These are phyloP conservation scores for Thecophora atra DNA, from an alignment of 2,888 invertebrate genomes.

Conservation along the genomic window DNA sequence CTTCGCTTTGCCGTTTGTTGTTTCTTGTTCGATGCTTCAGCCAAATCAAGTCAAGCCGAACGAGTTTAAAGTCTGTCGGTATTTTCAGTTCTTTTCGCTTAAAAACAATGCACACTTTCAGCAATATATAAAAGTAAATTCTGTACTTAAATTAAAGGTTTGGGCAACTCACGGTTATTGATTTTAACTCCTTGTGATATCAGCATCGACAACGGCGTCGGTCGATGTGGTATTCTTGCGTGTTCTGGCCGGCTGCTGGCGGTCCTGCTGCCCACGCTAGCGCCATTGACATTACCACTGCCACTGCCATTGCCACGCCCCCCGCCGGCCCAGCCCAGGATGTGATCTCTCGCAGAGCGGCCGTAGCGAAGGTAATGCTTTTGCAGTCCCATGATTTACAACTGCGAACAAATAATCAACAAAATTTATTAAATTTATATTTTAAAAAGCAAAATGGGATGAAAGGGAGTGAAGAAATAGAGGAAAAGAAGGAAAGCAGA, in stretches of 20 bases:
- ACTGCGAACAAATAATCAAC: too few species aligned
- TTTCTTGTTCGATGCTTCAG: too few species aligned
- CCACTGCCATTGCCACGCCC: slow-evolving; percentile 35
- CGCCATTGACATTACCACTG: slow-evolving; percentile 31
- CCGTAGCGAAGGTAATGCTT: slow-evolving; percentile 82
- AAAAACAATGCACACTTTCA: too few species aligned
- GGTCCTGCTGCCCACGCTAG: slow-evolving; percentile 30
- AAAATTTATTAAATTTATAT: too few species aligned
- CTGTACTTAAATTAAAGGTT: background rate
- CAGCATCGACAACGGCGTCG: slow-evolving; percentile 80
- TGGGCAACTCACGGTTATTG: slow-evolving; percentile 76
- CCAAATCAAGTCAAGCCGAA: too few species aligned
- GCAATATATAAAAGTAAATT: background rate
- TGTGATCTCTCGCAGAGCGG: slow-evolving; percentile 75
- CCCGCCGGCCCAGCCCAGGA: slow-evolving; percentile 72
- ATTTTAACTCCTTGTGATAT: slow-evolving; percentile 81
- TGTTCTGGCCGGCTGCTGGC: slow-evolving; percentile 41
- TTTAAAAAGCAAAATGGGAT: too few species aligned
- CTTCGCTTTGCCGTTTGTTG: too few species aligned
- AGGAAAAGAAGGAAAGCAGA: slow-evolving; percentile 23
- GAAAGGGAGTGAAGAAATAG: too few species aligned
- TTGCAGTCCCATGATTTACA: slow-evolving; percentile 73
- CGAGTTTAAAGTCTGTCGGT: too few species aligned
- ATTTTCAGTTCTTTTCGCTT: too few species aligned
- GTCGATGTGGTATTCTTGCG: slow-evolving; percentile 61